Percentiles rank a stretch among this genome's conserved stretches.
phyloP scores from a whole-genome alignment of 1,140 invertebrate genomes.

The Solenopsis fugax region DNA sequence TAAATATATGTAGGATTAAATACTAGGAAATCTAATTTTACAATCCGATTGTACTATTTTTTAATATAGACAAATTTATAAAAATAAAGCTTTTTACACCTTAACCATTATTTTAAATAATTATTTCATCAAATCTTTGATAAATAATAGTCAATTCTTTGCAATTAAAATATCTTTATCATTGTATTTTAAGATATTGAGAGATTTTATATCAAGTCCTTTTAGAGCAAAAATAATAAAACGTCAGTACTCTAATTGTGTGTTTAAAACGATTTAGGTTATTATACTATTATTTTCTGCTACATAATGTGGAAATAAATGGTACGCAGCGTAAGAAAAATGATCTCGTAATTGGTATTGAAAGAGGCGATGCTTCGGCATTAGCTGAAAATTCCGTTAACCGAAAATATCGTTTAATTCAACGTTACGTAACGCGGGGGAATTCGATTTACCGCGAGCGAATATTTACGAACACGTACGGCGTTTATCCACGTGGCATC shows the following conservation, averaged over 20 bases:
- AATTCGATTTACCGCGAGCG: conserved; percentile 59
- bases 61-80: not conserved
- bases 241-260: not conserved
- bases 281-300: conserved; percentile 11
- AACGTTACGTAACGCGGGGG: conserved; percentile 45
- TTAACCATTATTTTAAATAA: not conserved
- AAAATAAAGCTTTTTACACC: not conserved
- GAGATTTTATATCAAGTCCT: not conserved
- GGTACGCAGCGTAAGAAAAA: conserved; percentile 13
- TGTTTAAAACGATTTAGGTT: not conserved
- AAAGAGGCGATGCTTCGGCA: not conserved
- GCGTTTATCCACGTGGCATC: conserved; percentile 60
- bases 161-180: not conserved
- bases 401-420: conserved; percentile 50
- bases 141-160: not conserved
- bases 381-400: conserved; percentile 42
- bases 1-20: not conserved
- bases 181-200: not conserved
- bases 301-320: conserved; percentile 30
- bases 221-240: conserved; percentile 13
- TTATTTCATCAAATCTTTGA: not conserved
- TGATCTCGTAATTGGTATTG: conserved; percentile 29
- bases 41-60: not conserved
- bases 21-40: not conserved
- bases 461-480: conserved; percentile 59